Conservation (phyloP, 2,888 invertebrate species). For the Herminia tarsipennalis region DNA sequence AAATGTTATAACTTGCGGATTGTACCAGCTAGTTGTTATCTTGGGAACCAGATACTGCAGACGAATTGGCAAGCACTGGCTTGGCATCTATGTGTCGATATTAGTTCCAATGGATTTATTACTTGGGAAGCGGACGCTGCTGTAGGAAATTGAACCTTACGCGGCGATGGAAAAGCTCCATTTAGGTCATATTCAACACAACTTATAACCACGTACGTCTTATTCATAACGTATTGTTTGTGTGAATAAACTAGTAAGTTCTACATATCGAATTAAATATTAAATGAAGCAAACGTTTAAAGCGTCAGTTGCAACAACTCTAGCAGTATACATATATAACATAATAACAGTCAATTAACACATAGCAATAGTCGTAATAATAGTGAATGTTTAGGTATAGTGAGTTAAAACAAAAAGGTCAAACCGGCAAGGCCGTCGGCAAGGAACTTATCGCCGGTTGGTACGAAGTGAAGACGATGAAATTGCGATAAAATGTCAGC, state of each 20-base stretch:
- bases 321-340: too few relatives aligned
- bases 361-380: conserved; percentile 25
- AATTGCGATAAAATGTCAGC: conserved; percentile 70
- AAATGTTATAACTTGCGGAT: conserved; percentile 32
- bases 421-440: conserved; percentile 75
- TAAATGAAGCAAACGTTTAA: conserved; percentile 5
- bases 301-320: too few relatives aligned
- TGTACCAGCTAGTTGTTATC: conserved; percentile 38
- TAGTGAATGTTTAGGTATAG: conserved; percentile 31
- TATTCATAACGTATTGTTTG: conserved; percentile 39
- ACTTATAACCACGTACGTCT: conserved; percentile 22
- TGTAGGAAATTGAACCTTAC: conserved; percentile 32
- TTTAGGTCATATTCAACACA: conserved; percentile 29
- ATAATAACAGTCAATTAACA: conserved; percentile 37
- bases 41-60: conserved; percentile 41
- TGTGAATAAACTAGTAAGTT: conserved; percentile 1
- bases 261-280: too few relatives aligned
- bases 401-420: conserved; percentile 74
- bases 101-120: conserved; percentile 48
- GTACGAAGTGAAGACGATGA: conserved; percentile 70
- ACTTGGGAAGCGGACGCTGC: conserved; percentile 25
- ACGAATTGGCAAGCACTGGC: conserved; percentile 44
- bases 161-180: conserved; percentile 24
- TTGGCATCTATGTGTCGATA: conserved; percentile 45
- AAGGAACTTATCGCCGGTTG: conserved; percentile 74